phyloP scores from a whole-genome alignment of 2,113 vertebrate genomes.

The Myiozetetes cayanensis region DNA sequence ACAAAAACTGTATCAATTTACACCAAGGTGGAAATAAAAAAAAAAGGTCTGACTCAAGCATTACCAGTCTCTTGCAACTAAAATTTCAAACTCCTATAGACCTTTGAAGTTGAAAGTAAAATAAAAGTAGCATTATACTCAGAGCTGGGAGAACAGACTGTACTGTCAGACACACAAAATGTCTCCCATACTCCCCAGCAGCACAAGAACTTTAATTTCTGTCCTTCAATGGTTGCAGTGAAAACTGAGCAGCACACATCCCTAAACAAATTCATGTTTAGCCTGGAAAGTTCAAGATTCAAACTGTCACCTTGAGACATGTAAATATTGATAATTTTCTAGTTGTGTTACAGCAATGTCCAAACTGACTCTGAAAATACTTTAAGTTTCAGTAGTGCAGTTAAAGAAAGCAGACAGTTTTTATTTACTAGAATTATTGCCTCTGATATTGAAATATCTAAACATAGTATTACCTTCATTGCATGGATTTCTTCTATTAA shows the following conservation, averaged over 20 bases:
- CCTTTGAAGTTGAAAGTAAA: slow-evolving; percentile 21
- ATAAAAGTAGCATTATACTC: slow-evolving; percentile 19
- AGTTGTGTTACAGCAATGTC: not conserved
- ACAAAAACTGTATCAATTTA: slow-evolving; percentile 19
- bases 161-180: slow-evolving; percentile 32
- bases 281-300: slow-evolving; percentile 30
- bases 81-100: slow-evolving; percentile 28
- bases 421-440: not conserved
- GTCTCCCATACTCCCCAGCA: not conserved
- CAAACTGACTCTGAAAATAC: slow-evolving; percentile 2
- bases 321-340: slow-evolving; percentile 17
- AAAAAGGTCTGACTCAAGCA: not conserved
- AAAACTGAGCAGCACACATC: not conserved
- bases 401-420: not conserved
- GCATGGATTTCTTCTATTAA: slow-evolving; percentile 89
- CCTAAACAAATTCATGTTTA: slow-evolving; percentile 45
- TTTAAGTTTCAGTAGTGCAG: not conserved
- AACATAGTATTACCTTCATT: slow-evolving; percentile 79
- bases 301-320: slow-evolving; percentile 12
- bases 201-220: not conserved
- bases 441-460: not conserved
- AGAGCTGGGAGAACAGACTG: slow-evolving; percentile 40
- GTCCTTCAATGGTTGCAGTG: not conserved
- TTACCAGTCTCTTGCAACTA: not conserved
- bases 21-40: not conserved